A percentile compares a stretch with the other conserved stretches of the same genome.
phyloP scores from a whole-genome alignment of 2,113 vertebrate genomes.

The Nematolebias whitei region DNA sequence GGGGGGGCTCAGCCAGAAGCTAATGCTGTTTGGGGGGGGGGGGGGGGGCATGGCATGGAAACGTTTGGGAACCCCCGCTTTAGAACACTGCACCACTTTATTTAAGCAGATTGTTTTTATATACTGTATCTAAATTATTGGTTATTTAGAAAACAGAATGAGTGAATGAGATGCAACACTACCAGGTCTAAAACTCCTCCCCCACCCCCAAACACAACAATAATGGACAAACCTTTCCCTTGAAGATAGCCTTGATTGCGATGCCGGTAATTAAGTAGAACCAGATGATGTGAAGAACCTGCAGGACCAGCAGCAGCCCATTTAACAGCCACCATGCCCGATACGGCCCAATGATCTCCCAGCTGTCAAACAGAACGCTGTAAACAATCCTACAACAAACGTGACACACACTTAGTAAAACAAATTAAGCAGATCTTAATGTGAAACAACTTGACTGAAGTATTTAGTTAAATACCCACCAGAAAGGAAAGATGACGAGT shows the following conservation, averaged over 20 bases:
- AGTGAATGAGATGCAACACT: too few relatives aligned
- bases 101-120: too few relatives aligned
- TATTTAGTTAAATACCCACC: constrained; percentile 80
- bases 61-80: too few relatives aligned
- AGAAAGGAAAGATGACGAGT: constrained; percentile 90
- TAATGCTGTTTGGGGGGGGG: too few relatives aligned
- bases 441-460: not conserved
- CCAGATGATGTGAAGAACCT: constrained; percentile 90
- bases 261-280: constrained; percentile 90
- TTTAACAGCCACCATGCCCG: constrained; percentile 93
- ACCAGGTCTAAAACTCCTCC: too few relatives aligned
- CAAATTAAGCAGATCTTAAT: not conserved
- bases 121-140: too few relatives aligned
- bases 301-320: constrained; percentile 85
- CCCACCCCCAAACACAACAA: too few relatives aligned
- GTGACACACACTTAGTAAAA: not conserved
- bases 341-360: constrained; percentile 90
- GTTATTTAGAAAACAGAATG: too few relatives aligned
- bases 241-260: constrained; percentile 88
- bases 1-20: too few relatives aligned
- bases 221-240: constrained; percentile 85
- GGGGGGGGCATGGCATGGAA: too few relatives aligned
- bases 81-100: too few relatives aligned
- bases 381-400: constrained; percentile 67
- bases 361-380: constrained; percentile 89